Base-by-base conservation (phyloP, 92 coral and sea anemone genomes). In the Actinostola sp. region DNA sequence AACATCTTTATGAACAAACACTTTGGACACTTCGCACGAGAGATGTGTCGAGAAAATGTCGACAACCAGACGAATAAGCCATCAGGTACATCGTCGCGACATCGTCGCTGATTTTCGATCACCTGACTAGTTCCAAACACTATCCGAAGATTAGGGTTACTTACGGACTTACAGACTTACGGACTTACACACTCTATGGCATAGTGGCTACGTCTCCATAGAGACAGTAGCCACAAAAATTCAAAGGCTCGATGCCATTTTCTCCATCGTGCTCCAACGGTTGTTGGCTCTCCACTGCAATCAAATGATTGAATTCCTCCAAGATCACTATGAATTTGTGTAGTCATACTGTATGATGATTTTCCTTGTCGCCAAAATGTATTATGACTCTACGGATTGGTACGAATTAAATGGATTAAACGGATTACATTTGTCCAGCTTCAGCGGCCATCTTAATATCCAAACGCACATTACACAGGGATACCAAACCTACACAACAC, bases 201-300 rank as follows among this genome's bases (percentile, higher is more conserved):
- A n/a, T n/a, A n/a, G n/a, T n/a, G n/a, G n/a, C n/a, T n/a, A n/a
- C n/a, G n/a, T n/a, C n/a, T n/a, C n/a, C n/a, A n/a, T n/a, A n/a
- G n/a, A n/a, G n/a, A n/a, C n/a, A n/a, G n/a, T n/a, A n/a, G n/a
- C n/a, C n/a, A n/a, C n/a, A 70, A 70, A 66, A 66, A 56, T 53
- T 77, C 73, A 44, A 71, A 84, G 16, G 84, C 70, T 33, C 80
- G 74, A 46, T 60, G 73, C 83, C 90, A 80, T 74, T 72, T 67
- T 63, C 61, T 85, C 84, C 84, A 80, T 52, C 83, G 45, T 59
- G 86, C 70, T 58, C 79, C 75, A 19, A 77, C 79, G 16, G 73
- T 71, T 59, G 85, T 80, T 59, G 72, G 59, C 67, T 65, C 73
- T 76, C 82, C 73, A 38, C 45, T 35, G 41, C 73, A 65, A 65